A percentile compares a stretch with the other conserved stretches of the same genome.
phyloP scores from a whole-genome alignment of 2,888 invertebrate species.

The Microplitis manilae region DNA sequence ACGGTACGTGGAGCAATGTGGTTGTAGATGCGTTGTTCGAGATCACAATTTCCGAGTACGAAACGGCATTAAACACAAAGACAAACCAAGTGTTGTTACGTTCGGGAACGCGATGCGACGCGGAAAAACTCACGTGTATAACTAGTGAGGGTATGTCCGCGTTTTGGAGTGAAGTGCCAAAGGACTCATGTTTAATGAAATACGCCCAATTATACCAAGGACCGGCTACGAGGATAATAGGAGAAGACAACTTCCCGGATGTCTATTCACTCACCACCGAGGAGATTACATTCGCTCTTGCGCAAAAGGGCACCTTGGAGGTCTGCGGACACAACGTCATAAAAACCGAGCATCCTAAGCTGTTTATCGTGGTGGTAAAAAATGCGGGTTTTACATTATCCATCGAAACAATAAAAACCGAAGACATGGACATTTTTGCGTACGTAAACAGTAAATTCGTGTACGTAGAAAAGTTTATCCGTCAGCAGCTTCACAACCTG shows the following conservation, averaged over 20 bases:
- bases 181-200: too few species aligned
- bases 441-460: too few species aligned
- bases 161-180: background rate
- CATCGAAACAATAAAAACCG: conserved; percentile 6
- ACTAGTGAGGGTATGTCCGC: background rate
- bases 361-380: too few species aligned
- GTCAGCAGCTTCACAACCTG: conserved; percentile 14
- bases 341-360: too few species aligned
- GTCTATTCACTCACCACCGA: background rate
- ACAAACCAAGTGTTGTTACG: background rate
- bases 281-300: background rate
- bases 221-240: background rate
- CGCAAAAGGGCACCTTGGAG: background rate
- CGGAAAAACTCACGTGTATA: background rate
- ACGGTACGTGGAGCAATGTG: background rate
- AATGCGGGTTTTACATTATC: too few species aligned
- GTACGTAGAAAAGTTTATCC: conserved; percentile 8
- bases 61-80: background rate
- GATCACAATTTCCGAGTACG: background rate
- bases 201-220: too few species aligned
- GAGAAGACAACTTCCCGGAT: background rate
- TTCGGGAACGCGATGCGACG: background rate
- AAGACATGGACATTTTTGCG: conserved; percentile 26
- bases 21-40: background rate
- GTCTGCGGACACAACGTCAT: too few species aligned